Percentiles rank a stretch among this genome's conserved stretches.
These are phyloP conservation scores for Oryzias dopingdopingensis DNA, from an alignment of 2,797 vertebrate species.

Conservation along the genomic window DNA sequence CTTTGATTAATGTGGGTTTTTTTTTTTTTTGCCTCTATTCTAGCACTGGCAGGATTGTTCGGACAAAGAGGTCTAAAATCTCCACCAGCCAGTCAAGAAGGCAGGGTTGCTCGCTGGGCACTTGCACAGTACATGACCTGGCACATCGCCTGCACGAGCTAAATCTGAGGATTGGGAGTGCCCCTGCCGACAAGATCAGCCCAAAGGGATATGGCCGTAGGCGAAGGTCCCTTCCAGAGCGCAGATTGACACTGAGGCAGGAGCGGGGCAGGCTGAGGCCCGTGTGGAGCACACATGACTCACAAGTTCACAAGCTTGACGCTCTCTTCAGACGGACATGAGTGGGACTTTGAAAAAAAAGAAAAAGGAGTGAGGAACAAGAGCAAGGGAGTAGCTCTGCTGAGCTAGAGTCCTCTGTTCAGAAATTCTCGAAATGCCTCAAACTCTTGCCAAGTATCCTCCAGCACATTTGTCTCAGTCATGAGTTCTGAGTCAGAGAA, in stretches of 20 bases:
- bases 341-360: slow-evolving; percentile 46
- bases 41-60: slow-evolving; percentile 77
- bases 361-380: slow-evolving; percentile 34
- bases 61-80: slow-evolving; percentile 88
- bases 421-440: slow-evolving; percentile 72
- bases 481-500: slow-evolving; percentile 61
- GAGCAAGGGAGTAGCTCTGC: slow-evolving; percentile 42
- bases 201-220: slow-evolving; percentile 90
- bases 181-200: slow-evolving; percentile 85
- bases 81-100: slow-evolving; percentile 76
- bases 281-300: slow-evolving; percentile 65
- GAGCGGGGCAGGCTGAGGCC: slow-evolving; percentile 66
- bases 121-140: slow-evolving; percentile 89
- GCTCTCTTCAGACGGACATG: slow-evolving; percentile 73
- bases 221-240: slow-evolving; percentile 77
- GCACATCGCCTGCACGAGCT: slow-evolving; percentile 86
- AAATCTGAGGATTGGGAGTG: slow-evolving; percentile 78
- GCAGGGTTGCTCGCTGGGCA: slow-evolving; percentile 85
- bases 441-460: slow-evolving; percentile 71
- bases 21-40: slow-evolving; percentile 26
- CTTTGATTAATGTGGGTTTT: slow-evolving; percentile 36
- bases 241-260: slow-evolving; percentile 49
- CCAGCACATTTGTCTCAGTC: slow-evolving; percentile 68
- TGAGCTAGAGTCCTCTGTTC: slow-evolving; percentile 44
- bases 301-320: slow-evolving; percentile 72